Base-by-base conservation (phyloP, 2,888 invertebrate genomes). In the Panzeria rudis region DNA sequence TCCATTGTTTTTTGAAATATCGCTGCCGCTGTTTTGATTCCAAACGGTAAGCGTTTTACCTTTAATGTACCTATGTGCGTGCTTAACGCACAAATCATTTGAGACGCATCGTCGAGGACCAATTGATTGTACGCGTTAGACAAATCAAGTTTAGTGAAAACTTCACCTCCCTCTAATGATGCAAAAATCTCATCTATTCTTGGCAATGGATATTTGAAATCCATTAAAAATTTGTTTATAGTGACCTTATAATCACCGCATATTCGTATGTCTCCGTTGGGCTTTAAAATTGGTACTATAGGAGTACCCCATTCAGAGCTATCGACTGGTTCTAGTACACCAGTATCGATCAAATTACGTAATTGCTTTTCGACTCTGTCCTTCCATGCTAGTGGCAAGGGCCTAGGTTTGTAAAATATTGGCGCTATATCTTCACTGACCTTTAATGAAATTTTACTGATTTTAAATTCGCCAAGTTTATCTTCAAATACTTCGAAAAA, bases 381-480 rank as follows among this genome's bases (percentile, higher is more conserved):
- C 64, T 73, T 73, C 81, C 75, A 71, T n/a, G 80, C 84, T 13
- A 79, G 23, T 17, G 71, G 79, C 15, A 80, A 35, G 15, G 56
- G 62, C 13, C 72, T 50, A 9, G 84, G 72, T 38, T 72, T 72
- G 64, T 20, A 80, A 72, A 59, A 82, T 52, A 82, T 38, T 23
- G 75, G 82, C 25, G 9, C 20, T 41, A 61, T 73, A 25, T 47
- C 54, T 35, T 73, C 61, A 29, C 3, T 41, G 44, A 80, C 13
- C 35, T 56, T 15, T n/a, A 80, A 56, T 1, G 72, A 66, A 38
- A 81, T 59, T 81, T 66, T 72, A 13, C 7, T 50, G 3, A 41
- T 32, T 7, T 72, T 73, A 35, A 41, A 66, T 62, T 52, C 41
- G 9, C 72, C 38, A n/a, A n/a, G n/a, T n/a, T n/a, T n/a, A n/a